phyloP scores from a whole-genome alignment of 2,888 invertebrate genomes.

The Trichacis sp. region DNA sequence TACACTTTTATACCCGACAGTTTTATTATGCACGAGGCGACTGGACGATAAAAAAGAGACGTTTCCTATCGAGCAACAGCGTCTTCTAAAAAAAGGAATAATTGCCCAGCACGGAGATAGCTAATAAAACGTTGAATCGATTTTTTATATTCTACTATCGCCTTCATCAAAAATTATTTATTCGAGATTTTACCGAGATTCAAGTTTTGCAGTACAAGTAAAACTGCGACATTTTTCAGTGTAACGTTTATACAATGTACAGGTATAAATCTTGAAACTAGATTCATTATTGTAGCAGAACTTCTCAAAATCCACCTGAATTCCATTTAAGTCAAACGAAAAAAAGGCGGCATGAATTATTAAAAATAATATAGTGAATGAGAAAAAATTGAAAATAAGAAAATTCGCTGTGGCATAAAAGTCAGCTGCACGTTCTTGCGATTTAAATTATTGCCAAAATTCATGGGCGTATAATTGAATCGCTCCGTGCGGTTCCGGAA shows the following conservation, averaged over 20 bases:
- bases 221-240: no score
- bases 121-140: no score
- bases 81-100: background rate
- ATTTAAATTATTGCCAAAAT: background rate
- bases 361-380: background rate
- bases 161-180: background rate
- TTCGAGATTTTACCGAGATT: no score
- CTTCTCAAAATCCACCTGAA: background rate
- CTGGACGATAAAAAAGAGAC: background rate
- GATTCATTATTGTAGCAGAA: background rate
- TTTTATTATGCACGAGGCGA: conserved; percentile 3
- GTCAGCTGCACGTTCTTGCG: background rate
- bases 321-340: background rate
- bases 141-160: no score
- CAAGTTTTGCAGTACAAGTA: no score
- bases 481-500: no score
- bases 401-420: no score
- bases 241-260: background rate
- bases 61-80: background rate
- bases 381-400: background rate
- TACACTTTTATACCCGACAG: conserved; percentile 24
- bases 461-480: no score
- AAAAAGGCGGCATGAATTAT: no score
- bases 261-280: background rate
- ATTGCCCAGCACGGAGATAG: background rate